These are phyloP conservation scores for Gambelia wislizenii DNA, from an alignment of 2,797 vertebrate species.

Conservation along the genomic window DNA sequence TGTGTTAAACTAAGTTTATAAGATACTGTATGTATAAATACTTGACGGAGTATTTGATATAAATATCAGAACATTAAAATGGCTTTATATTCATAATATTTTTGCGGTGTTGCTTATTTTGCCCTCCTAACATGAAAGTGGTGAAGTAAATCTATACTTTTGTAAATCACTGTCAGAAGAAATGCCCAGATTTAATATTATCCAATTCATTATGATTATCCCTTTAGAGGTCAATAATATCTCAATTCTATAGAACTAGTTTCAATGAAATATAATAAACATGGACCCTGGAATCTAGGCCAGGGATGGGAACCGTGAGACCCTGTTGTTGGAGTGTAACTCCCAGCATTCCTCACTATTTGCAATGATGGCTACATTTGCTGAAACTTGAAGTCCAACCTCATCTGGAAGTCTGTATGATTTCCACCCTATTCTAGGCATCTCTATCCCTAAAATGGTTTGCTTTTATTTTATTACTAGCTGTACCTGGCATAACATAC, in stretches of 20 bases:
- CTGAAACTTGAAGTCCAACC: no score
- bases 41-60: slow-evolving; percentile 77
- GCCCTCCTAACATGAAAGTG: not conserved
- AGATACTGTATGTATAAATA: slow-evolving; percentile 74
- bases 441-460: not conserved
- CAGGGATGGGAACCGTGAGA: no score
- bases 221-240: not conserved
- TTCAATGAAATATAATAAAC: not conserved
- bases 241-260: not conserved
- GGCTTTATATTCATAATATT: slow-evolving; percentile 76
- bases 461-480: not conserved
- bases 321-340: not conserved
- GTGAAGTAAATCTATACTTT: not conserved
- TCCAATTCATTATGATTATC: not conserved
- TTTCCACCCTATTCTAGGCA: not conserved
- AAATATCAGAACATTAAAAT: slow-evolving; percentile 76
- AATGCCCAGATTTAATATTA: not conserved
- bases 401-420: no score
- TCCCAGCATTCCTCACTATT: no score
- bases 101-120: slow-evolving; percentile 19
- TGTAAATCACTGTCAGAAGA: not conserved
- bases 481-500: no score
- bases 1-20: slow-evolving; percentile 77
- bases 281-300: not conserved
- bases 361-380: no score